A percentile compares a stretch with the other conserved stretches of the same genome.
These are phyloP conservation scores for Sarcophaga bullata DNA, from an alignment of 1,140 invertebrate species.

Conservation along the genomic window DNA sequence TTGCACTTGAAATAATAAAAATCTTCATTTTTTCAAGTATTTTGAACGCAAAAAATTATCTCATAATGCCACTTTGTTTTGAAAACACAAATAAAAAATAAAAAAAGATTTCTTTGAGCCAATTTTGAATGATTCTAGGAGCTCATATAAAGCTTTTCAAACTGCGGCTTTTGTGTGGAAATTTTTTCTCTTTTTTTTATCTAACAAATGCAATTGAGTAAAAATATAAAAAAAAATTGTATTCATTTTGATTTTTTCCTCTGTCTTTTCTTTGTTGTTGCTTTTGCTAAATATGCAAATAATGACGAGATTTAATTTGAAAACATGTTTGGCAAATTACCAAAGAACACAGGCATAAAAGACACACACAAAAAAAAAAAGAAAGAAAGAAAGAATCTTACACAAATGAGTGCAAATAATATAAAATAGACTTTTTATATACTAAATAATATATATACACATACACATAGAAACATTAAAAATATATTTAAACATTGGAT, in stretches of 20 bases:
- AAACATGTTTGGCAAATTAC: constrained; percentile 6
- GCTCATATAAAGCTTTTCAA: not conserved
- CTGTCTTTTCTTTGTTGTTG: not conserved
- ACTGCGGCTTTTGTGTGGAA: not conserved
- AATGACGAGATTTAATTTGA: not conserved
- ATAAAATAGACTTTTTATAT: not conserved
- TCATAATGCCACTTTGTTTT: too few species aligned
- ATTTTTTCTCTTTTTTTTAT: not conserved
- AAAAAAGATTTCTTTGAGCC: too few species aligned
- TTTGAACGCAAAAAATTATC: too few species aligned
- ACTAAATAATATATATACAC: not conserved
- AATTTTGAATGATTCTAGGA: too few species aligned
- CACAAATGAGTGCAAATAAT: not conserved
- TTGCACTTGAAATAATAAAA: too few species aligned
- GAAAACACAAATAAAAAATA: too few species aligned
- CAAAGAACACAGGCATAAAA: not conserved
- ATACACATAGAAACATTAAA: not conserved
- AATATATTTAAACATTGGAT: too few species aligned
- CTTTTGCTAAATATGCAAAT: constrained; percentile 7
- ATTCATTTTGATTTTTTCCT: not conserved
- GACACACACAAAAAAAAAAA: too few species aligned
- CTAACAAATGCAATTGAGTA: not conserved
- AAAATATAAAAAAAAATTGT: not conserved
- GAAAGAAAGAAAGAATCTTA: too few species aligned
- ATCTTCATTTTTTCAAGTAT: too few species aligned